phyloP scores from a whole-genome alignment of 2,113 vertebrate genomes.

The Phoenicopterus ruber region DNA sequence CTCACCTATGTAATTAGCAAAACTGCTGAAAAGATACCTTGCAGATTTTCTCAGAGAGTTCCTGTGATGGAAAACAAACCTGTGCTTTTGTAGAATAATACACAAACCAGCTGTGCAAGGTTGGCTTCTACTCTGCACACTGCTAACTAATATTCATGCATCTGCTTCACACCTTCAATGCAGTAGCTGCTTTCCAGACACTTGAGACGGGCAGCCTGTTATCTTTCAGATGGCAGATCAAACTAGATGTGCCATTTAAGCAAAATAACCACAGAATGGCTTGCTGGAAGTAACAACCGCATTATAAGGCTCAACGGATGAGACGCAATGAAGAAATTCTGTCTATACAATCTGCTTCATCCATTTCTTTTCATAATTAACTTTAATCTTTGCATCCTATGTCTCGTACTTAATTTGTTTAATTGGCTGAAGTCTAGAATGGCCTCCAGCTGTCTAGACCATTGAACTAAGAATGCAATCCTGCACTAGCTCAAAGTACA shows the following conservation, averaged over 20 bases:
- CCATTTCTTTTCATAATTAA: conserved; percentile 42
- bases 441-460: conserved; percentile 53
- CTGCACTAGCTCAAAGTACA: background rate
- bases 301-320: background rate
- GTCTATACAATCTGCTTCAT: conserved; percentile 39
- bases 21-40: background rate
- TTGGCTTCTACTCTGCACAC: background rate
- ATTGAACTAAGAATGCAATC: conserved; percentile 19
- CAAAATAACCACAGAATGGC: conserved; percentile 13
- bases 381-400: conserved; percentile 39
- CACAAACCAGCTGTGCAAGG: background rate
- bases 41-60: background rate
- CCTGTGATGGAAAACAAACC: background rate
- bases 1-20: background rate
- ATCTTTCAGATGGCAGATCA: background rate
- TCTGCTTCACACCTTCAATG: background rate
- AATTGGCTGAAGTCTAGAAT: conserved; percentile 34
- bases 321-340: conserved; percentile 11
- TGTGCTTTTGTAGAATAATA: background rate
- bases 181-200: background rate
- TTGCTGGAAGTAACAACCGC: conserved; percentile 20
- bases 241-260: conserved; percentile 12
- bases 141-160: background rate
- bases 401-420: conserved; percentile 55
- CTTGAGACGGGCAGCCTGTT: background rate